phyloP scores from a whole-genome alignment of 2,113 vertebrate genomes.

The Diadophis punctatus region DNA sequence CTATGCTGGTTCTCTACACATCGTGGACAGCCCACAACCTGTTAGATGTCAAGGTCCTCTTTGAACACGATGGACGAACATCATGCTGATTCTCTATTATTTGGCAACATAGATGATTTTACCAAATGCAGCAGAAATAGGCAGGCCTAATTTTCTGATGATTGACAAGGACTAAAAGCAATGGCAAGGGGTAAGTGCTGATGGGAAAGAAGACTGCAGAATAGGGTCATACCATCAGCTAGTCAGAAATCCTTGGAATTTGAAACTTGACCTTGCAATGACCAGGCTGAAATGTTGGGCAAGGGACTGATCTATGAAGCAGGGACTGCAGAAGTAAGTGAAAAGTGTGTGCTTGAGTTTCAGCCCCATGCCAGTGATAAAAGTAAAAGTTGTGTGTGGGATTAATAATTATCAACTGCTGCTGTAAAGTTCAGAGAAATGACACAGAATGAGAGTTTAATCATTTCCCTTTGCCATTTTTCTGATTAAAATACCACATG shows the following conservation, averaged over 20 bases:
- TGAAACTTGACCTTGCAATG: neutral
- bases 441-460: neutral
- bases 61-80: too few relatives aligned
- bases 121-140: neutral
- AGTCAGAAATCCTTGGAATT: neutral
- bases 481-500: neutral
- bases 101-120: neutral
- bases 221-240: neutral
- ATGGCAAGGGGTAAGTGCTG: too few relatives aligned
- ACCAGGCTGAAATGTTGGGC: neutral
- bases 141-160: neutral
- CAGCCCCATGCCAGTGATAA: neutral
- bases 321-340: neutral
- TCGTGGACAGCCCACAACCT: too few relatives aligned
- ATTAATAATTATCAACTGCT: neutral
- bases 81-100: neutral
- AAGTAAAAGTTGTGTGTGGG: neutral
- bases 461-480: neutral
- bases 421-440: neutral
- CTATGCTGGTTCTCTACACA: neutral
- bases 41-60: too few relatives aligned
- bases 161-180: neutral
- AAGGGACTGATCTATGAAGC: neutral
- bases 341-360: neutral
- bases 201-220: neutral